Base-by-base conservation (phyloP, 2,888 invertebrate genomes). In the Drosophila anomalata region DNA sequence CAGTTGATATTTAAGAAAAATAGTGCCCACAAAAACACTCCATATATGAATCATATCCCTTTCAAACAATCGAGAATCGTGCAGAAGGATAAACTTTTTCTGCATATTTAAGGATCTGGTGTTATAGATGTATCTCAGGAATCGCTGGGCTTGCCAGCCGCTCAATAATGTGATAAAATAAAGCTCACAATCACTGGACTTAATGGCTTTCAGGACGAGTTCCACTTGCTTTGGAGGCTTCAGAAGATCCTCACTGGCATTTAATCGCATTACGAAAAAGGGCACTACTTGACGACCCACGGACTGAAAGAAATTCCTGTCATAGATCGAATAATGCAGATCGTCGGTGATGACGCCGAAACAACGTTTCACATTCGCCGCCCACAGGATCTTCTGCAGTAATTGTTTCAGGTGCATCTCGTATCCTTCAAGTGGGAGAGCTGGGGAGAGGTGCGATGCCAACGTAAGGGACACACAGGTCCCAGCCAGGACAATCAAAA, bases 131-230 rank as follows among this genome's bases (percentile, higher is more conserved):
- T 95, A 96, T 79, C 92, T 92, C n/a, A 97, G 89, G 29, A 97
- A 92, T 66, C 95, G 92, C 0, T 94, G 91, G 1, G 94, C 92
- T 92, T 96, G 95, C 53, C 94, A 88, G 0, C 95, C 96, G 90
- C 96, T 96, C 0, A 95, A 92, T 22, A 96, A 90, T 9, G 96
- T 92, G 67, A 96, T 94, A 31, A 96, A 90, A 82, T 96, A 95
- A 4, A 94, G 92, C 79, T 95, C 94, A 87, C 97, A 97, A 22
- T 95, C 94, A 55, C 94, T 93, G 67, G 92, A 92, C 81, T 94
- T 94, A 5, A 94, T 93, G 77, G 93, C 92, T 29, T 93, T 88
- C 60, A 96, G 86, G 0, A 94, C 92, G 67, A 93, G 92, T 73
- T 95, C 88, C 0, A 94, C 94, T 33, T 93, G 90, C 76, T 92